Evolutionary conservation across 1,140 invertebrate genomes (phyloP), one percentile per base, ranked within the genome.

Genomic region (Drosophila persimilis): DNA sequence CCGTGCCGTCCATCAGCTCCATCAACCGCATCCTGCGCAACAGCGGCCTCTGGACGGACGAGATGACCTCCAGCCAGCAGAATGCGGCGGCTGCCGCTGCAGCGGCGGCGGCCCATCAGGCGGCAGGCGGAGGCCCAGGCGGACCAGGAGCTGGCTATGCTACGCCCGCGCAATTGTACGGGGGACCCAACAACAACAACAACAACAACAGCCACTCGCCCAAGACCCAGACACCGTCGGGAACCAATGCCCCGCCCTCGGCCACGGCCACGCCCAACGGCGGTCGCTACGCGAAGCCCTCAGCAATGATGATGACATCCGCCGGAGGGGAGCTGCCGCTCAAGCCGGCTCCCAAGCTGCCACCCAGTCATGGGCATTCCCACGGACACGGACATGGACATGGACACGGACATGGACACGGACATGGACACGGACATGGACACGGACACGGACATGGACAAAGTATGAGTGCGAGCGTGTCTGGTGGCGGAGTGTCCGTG

Each of bases 1-100:
- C 95, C 48, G 96, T 98, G 71, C 97, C 98, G 1, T 98, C 97
- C 39, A 97, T 99, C 44, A 98, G 97, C 59, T 98, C 97, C 8
- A 98, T 99, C 48, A 99, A 99, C 92, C 93, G 98, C 67, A 99
- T 99, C 80, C 94, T 99, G 31, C 93, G 97, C 51, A 98, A 98
- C 90, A 96, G 96, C 55, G 95, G 96, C 4, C 93, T 94, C 2
- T 94, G 94, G 94, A 94, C 93, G n/a, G 93, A 94, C 54, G 94
- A 94, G 53, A 93, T 93, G 90, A 90, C 90, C 6, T 90, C 90
- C 17, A 91, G 80, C 53, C 90, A 91, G 70, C 90, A 91, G 43
- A 90, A 85, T 26, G 90, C 90, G 0, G 85, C 89, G 6, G 89
- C 89, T 0, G 77, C 79, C 15, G 72, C 72, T 1, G 76, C 78